Conservation (phyloP, 2,797 vertebrate species). For the Chanos chanos region DNA sequence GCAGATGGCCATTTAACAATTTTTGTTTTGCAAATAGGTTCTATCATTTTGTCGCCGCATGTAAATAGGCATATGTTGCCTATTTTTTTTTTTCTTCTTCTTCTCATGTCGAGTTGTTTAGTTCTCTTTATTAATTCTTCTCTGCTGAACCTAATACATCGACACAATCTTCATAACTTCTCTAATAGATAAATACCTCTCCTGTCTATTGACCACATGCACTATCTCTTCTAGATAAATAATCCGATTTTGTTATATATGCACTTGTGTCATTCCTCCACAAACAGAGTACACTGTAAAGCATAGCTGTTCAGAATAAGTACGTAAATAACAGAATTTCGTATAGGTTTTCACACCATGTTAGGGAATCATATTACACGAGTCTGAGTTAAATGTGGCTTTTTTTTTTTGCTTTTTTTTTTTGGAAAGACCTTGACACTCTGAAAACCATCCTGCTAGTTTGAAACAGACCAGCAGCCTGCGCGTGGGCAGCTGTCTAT, state of each 20-base stretch:
- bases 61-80: slow-evolving; percentile 47
- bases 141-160: slow-evolving; percentile 40
- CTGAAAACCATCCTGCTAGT: not conserved
- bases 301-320: too few relatives aligned
- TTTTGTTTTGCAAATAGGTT: slow-evolving; percentile 48
- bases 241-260: slow-evolving; percentile 37
- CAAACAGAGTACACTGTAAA: too few relatives aligned
- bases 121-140: slow-evolving; percentile 33
- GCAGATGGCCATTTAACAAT: slow-evolving; percentile 48
- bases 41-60: slow-evolving; percentile 43
- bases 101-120: slow-evolving; percentile 38
- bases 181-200: too few relatives aligned
- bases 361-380: slow-evolving; percentile 11
- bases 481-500: slow-evolving; percentile 80
- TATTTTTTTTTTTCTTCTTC: slow-evolving; percentile 12
- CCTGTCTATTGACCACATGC: too few relatives aligned
- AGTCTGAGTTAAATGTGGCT: slow-evolving; percentile 9
- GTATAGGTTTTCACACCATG: too few relatives aligned
- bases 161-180: too few relatives aligned
- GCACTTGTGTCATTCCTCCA: slow-evolving; percentile 31
- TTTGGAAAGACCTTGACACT: slow-evolving; percentile 36
- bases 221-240: slow-evolving; percentile 40
- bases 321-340: too few relatives aligned
- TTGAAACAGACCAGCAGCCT: slow-evolving; percentile 29
- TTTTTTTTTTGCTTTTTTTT: too few relatives aligned